Percentiles rank a stretch among this genome's conserved stretches.
Conservation (phyloP, 2,113 vertebrate genomes). For the Balaeniceps rex region DNA sequence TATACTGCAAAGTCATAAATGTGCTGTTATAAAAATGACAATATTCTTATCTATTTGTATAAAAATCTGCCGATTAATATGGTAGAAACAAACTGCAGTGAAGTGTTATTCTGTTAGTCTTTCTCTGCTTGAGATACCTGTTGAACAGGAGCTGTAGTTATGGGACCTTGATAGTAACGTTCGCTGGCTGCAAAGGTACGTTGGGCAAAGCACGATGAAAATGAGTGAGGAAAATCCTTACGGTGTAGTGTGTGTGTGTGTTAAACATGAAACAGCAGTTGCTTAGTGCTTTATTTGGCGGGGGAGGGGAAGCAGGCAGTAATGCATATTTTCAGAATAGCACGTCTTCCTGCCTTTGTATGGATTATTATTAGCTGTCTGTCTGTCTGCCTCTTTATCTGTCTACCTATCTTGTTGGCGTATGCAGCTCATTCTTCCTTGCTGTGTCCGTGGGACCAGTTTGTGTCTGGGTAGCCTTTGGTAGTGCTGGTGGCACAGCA, state of each 20-base stretch:
- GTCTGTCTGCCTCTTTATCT: not conserved
- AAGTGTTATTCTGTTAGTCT: not conserved
- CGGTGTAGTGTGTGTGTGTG: rapidly evolving
- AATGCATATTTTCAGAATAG: not conserved
- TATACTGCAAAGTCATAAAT: not conserved
- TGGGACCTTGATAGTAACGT: not conserved
- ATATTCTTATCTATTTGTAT: not conserved
- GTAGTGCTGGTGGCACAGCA: too few relatives aligned
- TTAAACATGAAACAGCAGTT: not conserved
- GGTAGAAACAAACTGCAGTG: not conserved
- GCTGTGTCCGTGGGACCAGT: not conserved
- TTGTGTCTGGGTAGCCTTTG: too few relatives aligned
- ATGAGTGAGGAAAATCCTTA: not conserved
- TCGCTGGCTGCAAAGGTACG: not conserved
- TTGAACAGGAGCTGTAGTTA: not conserved
- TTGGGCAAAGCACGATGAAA: not conserved
- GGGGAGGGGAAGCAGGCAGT: not conserved
- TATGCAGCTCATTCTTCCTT: not conserved
- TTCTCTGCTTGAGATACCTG: not conserved
- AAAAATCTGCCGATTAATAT: rapidly evolving
- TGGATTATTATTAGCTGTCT: too few relatives aligned
- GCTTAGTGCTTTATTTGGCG: not conserved
- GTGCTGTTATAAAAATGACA: not conserved
- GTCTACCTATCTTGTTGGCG: rapidly evolving
- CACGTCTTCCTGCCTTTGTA: not conserved